Evolutionary conservation across 2,797 vertebrate genomes (phyloP).

Genomic region (Trachurus trachurus): DNA sequence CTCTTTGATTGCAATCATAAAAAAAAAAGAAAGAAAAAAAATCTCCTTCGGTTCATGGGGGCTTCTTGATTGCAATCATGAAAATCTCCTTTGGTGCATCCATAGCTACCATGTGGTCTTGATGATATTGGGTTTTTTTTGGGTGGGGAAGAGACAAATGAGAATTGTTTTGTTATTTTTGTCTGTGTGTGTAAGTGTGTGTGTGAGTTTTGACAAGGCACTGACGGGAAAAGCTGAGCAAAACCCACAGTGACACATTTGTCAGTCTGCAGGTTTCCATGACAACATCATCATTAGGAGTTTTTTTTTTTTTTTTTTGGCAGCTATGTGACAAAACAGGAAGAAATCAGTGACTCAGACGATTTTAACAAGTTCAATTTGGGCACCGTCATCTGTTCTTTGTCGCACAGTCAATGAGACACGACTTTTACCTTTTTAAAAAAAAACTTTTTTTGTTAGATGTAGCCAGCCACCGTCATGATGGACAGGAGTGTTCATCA

Average conservation of each 20-base stretch:
- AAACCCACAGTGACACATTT: neutral
- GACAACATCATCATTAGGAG: constrained; percentile 25
- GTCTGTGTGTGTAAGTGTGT: neutral
- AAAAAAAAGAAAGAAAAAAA: neutral
- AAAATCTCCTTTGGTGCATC: constrained; percentile 50
- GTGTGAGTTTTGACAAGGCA: constrained; percentile 1
- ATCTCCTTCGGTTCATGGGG: constrained; percentile 29
- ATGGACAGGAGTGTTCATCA: constrained; percentile 21
- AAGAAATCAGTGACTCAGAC: constrained; percentile 28
- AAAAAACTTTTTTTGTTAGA: constrained; percentile 10
- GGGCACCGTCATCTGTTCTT: neutral
- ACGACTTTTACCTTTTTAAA: constrained; percentile 1
- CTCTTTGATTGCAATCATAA: constrained; percentile 75
- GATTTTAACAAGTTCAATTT: constrained; percentile 28
- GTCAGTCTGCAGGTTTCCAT: constrained; percentile 28
- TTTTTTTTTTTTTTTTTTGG: constrained; percentile 24
- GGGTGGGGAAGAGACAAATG: too few relatives aligned
- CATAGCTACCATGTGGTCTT: constrained; percentile 34
- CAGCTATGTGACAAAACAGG: constrained; percentile 18
- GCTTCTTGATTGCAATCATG: constrained; percentile 75
- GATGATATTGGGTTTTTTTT: constrained; percentile 38
- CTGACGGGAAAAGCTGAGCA: neutral
- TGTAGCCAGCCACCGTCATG: constrained; percentile 7
- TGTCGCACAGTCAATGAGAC: neutral
- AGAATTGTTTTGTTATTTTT: neutral